Percentiles rank a stretch among this genome's conserved stretches.
Conservation (phyloP, 2,888 invertebrate species). For the Drosophila nigricruria region DNA sequence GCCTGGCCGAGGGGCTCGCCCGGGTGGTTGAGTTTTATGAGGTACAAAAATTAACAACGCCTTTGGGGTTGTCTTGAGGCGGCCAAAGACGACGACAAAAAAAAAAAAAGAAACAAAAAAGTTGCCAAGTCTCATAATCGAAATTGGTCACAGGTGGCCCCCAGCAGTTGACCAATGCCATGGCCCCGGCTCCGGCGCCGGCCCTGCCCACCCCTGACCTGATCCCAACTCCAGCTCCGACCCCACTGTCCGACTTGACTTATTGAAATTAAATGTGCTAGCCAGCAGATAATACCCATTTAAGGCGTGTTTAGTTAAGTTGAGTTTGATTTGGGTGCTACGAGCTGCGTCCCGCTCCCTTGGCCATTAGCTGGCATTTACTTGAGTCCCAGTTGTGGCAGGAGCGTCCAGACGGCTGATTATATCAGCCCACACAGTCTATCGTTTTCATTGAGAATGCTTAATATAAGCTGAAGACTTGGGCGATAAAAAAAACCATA, state of each 20-base stretch:
- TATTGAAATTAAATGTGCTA: slow-evolving; percentile 77
- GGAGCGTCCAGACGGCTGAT: slow-evolving; percentile 35
- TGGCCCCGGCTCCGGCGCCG: too few relatives aligned
- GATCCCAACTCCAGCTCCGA: slow-evolving; percentile 28
- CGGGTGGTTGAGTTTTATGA: slow-evolving; percentile 75
- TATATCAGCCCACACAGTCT: slow-evolving; percentile 11
- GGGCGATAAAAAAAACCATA: not conserved
- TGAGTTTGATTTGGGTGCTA: slow-evolving; percentile 74
- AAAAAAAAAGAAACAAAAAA: slow-evolving; percentile 10
- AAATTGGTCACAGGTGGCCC: slow-evolving; percentile 82
- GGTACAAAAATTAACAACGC: slow-evolving; percentile 78
- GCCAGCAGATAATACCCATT: slow-evolving; percentile 77
- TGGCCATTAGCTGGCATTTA: slow-evolving; percentile 28
- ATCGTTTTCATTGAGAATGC: slow-evolving; percentile 12
- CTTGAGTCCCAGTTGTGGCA: not conserved
- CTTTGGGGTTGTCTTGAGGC: slow-evolving; percentile 69
- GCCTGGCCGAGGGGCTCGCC: not conserved
- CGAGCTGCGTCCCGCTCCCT: not conserved
- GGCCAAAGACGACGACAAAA: slow-evolving; percentile 26
- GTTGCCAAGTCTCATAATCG: slow-evolving; percentile 77
- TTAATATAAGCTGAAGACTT: not conserved
- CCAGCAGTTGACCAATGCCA: slow-evolving; percentile 58
- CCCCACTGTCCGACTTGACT: slow-evolving; percentile 42
- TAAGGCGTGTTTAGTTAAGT: slow-evolving; percentile 76
- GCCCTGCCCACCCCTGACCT: too few relatives aligned